Percentiles rank a stretch among this genome's conserved stretches.
Conservation (phyloP, 2,888 invertebrate species). For the Myathropa florea region DNA sequence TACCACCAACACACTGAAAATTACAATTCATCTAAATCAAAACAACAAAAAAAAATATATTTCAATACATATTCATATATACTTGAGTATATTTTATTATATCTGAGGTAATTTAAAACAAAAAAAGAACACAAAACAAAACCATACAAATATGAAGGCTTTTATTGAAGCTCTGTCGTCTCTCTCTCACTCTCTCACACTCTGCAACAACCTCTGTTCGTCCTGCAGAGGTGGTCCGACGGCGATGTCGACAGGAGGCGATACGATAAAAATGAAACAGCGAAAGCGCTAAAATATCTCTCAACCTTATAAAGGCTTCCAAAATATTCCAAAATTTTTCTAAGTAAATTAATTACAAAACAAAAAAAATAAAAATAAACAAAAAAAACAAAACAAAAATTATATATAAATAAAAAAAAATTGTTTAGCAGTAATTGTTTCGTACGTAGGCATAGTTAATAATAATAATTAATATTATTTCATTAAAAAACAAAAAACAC, state of each 20-base stretch:
- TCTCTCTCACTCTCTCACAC: not conserved
- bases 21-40: constrained; percentile 11
- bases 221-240: no score
- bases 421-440: constrained; percentile 55
- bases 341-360: constrained; percentile 67
- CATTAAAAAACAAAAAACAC: constrained; percentile 69
- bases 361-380: constrained; percentile 34
- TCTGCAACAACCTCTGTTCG: no score
- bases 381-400: constrained; percentile 19
- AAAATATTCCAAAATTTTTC: constrained; percentile 71
- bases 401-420: constrained; percentile 19
- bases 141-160: constrained; percentile 34
- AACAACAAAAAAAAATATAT: constrained; percentile 10
- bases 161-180: constrained; percentile 25
- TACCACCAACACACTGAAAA: constrained; percentile 68
- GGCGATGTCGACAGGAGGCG: not conserved
- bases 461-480: constrained; percentile 67
- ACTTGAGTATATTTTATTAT: constrained; percentile 14
- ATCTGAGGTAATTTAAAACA: constrained; percentile 42
- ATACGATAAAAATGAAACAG: constrained; percentile 72
- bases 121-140: not conserved
- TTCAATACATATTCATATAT: constrained; percentile 10
- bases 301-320: constrained; percentile 71
- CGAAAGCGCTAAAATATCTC: constrained; percentile 49
- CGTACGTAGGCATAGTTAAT: constrained; percentile 61